These are phyloP conservation scores for Saccopteryx bilineata DNA, from an alignment of 2,113 vertebrate species.

Conservation along the genomic window DNA sequence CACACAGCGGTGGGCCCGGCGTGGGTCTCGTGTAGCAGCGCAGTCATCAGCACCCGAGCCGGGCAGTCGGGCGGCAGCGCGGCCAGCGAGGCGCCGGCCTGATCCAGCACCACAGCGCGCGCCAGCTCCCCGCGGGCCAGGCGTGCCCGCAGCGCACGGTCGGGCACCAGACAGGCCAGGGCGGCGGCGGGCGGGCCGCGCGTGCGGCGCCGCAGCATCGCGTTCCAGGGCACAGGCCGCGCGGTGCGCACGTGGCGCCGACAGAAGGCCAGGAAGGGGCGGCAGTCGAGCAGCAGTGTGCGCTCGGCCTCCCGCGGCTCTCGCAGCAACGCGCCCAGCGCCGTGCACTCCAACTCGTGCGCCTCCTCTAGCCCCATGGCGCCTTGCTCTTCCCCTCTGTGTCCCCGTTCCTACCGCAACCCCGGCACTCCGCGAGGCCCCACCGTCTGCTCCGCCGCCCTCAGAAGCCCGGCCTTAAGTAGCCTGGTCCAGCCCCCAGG, in stretches of 20 bases:
- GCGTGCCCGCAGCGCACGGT: constrained; percentile 88
- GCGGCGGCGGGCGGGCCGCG: constrained; percentile 87
- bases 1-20: constrained; percentile 84
- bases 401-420: accelerated
- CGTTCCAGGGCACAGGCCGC: constrained; percentile 93
- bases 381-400: too few relatives aligned
- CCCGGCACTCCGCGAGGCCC: neutral
- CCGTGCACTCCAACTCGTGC: constrained; percentile 86
- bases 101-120: constrained; percentile 91
- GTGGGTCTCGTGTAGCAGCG: constrained; percentile 88
- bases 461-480: constrained; percentile 55
- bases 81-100: constrained; percentile 84
- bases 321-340: constrained; percentile 88
- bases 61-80: constrained; percentile 88
- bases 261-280: constrained; percentile 92
- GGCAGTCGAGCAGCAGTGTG: constrained; percentile 91
- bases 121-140: constrained; percentile 88
- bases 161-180: constrained; percentile 92
- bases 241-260: constrained; percentile 88
- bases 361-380: constrained; percentile 78
- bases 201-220: constrained; percentile 90
- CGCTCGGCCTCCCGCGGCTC: constrained; percentile 86
- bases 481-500: constrained; percentile 64
- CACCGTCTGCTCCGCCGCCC: neutral
- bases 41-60: constrained; percentile 88